Percentiles rank a stretch among this genome's conserved stretches.
Evolutionary conservation across 2,113 vertebrate species (phyloP).

Genomic region (Leucosticte australis): DNA sequence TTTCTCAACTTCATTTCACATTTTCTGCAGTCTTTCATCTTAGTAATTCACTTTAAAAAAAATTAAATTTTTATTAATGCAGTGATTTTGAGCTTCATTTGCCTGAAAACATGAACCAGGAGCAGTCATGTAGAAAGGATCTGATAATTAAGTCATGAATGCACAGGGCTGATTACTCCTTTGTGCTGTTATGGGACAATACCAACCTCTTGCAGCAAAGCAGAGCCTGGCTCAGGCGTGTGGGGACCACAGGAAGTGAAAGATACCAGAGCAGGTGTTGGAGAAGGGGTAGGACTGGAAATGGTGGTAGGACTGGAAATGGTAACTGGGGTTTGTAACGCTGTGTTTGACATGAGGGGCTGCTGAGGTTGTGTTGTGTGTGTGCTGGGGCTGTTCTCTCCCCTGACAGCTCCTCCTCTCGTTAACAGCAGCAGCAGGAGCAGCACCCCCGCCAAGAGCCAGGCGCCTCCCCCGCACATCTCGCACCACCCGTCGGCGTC

Average conservation of each 20-base stretch:
- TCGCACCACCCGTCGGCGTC: conserved; percentile 84
- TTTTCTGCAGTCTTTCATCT: not conserved
- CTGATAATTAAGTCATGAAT: conserved; percentile 30
- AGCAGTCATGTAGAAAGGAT: not conserved
- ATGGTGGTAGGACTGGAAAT: accelerated
- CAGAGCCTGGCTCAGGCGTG: not conserved
- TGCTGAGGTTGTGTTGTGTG: not conserved
- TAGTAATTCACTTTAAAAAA: not conserved
- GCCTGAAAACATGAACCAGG: not conserved
- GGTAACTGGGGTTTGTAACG: not conserved
- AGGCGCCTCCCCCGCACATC: conserved; percentile 79
- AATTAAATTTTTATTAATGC: not conserved
- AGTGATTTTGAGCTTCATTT: conserved; percentile 27
- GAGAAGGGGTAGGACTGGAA: not conserved
- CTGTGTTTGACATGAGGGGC: accelerated
- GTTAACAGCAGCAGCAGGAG: conserved; percentile 90
- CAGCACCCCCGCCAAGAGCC: conserved; percentile 92
- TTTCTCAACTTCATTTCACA: not conserved
- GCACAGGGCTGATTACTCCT: not conserved
- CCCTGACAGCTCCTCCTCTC: not conserved
- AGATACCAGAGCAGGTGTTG: not conserved
- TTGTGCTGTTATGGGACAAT: not conserved
- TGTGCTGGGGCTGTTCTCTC: not conserved
- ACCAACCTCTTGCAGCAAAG: not conserved
- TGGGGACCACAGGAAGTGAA: not conserved